These are phyloP conservation scores for Amphiura filiformis DNA, from an alignment of 35 echinoderm and acorn worm species.

Conservation along the genomic window DNA sequence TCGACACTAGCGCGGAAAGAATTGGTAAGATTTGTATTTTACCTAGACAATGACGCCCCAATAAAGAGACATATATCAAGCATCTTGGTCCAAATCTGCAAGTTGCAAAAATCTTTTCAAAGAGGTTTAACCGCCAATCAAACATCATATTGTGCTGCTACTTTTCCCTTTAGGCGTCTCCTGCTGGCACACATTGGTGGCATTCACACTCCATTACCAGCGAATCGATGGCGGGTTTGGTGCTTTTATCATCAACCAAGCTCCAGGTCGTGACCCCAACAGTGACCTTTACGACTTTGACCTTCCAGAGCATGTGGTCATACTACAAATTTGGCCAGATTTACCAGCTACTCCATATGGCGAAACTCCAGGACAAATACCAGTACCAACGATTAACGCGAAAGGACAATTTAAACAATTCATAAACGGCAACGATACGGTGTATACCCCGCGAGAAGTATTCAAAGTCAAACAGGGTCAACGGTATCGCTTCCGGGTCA, in stretches of 20 bases:
- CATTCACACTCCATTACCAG: constrained; percentile 68
- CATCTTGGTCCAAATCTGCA: too few species aligned
- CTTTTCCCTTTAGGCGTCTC: too few species aligned
- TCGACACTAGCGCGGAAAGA: too few species aligned
- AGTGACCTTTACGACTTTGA: too few species aligned
- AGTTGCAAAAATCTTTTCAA: too few species aligned
- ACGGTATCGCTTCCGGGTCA: constrained; percentile 47
- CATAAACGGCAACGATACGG: neutral
- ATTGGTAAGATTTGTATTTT: too few species aligned
- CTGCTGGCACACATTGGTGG: too few species aligned
- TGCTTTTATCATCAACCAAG: constrained; percentile 49
- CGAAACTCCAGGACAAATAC: too few species aligned
- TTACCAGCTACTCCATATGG: neutral
- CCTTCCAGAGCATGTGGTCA: constrained; percentile 43
- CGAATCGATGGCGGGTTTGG: constrained; percentile 66
- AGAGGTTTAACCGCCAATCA: too few species aligned
- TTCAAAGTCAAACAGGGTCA: neutral
- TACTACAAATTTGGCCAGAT: constrained; percentile 61
- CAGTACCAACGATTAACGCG: neutral
- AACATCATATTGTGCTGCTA: too few species aligned
- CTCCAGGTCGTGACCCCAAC: constrained; percentile 29
- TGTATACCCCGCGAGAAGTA: constrained; percentile 25
- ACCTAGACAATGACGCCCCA: too few species aligned
- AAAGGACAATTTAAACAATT: neutral
- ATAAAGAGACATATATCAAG: too few species aligned